phyloP scores from a whole-genome alignment of 2,888 invertebrate genomes.

The Lacanobia oleracea region DNA sequence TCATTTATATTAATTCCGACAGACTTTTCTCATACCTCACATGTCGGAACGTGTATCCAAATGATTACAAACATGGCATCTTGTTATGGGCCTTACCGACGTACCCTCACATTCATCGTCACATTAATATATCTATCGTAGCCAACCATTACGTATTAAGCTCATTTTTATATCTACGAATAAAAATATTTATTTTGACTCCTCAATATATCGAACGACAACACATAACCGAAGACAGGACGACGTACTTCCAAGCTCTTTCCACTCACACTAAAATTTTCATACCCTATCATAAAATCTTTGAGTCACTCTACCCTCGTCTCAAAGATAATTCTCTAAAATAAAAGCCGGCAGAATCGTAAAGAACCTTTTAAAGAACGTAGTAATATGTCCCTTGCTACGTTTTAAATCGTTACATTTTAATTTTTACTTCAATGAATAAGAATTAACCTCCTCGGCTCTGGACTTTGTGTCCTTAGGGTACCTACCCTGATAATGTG shows the following conservation, averaged over 20 bases:
- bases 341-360: constrained; percentile 73
- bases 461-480: neutral
- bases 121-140: constrained; percentile 44
- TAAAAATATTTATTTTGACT: constrained; percentile 72
- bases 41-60: constrained; percentile 23
- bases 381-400: constrained; percentile 52
- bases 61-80: constrained; percentile 42
- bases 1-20: constrained; percentile 17
- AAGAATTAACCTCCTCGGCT: constrained; percentile 5
- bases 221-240: constrained; percentile 46
- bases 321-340: constrained; percentile 75
- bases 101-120: constrained; percentile 17
- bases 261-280: constrained; percentile 75
- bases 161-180: constrained; percentile 65
- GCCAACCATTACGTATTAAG: constrained; percentile 44
- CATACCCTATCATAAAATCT: constrained; percentile 76
- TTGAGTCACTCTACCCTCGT: constrained; percentile 72
- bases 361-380: constrained; percentile 72
- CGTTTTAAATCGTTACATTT: constrained; percentile 60
- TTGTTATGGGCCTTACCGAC: constrained; percentile 31
- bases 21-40: constrained; percentile 14
- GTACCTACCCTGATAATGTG: constrained; percentile 4
- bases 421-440: constrained; percentile 35
- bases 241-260: constrained; percentile 49
- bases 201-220: constrained; percentile 60